These are phyloP conservation scores for Reinhardtius hippoglossoides DNA, from an alignment of 2,113 vertebrate species.

Conservation along the genomic window DNA sequence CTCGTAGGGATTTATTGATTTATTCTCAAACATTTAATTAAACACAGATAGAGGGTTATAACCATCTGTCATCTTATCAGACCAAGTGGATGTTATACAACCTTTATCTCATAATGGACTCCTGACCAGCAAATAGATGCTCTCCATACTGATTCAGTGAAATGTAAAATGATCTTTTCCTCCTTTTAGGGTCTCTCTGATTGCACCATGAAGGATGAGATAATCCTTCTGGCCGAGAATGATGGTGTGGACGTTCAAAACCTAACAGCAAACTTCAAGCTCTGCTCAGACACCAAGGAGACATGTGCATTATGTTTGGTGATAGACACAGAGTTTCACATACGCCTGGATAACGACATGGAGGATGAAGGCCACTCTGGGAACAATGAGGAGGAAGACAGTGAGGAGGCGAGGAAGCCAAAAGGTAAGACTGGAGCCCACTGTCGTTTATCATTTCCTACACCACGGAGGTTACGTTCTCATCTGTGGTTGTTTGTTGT, in stretches of 20 bases:
- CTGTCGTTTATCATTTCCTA: neutral
- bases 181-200: conserved; percentile 60
- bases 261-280: conserved; percentile 67
- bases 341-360: conserved; percentile 12
- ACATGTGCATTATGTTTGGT: conserved; percentile 84
- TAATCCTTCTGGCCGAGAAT: neutral
- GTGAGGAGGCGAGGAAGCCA: conserved; percentile 7
- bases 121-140: conserved; percentile 27
- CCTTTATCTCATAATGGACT: neutral
- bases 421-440: conserved; percentile 38
- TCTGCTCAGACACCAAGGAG: conserved; percentile 76
- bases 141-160: neutral
- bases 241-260: conserved; percentile 54
- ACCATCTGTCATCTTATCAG: neutral
- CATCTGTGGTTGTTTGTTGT: no score
- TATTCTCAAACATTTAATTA: conserved; percentile 35
- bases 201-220: conserved; percentile 61
- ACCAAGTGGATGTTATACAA: neutral
- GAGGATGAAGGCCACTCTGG: conserved; percentile 32
- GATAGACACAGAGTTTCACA: conserved; percentile 69
- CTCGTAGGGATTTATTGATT: conserved; percentile 10
- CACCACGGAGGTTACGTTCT: no score
- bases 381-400: conserved; percentile 24
- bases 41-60: neutral
- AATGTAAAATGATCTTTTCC: neutral